Base-by-base conservation (phyloP, 2,888 invertebrate genomes). In the Apamea crenata region DNA sequence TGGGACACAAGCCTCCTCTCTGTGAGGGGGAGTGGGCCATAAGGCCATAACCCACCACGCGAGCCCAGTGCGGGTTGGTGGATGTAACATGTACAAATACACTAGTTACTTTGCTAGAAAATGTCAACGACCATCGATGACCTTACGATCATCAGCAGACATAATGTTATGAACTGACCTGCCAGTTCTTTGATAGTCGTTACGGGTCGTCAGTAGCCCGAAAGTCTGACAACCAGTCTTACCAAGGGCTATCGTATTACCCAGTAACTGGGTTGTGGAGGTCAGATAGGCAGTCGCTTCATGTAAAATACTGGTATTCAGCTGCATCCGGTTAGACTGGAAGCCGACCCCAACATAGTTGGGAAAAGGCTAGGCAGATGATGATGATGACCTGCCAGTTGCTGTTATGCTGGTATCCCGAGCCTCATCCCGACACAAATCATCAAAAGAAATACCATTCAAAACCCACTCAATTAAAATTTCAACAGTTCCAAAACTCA, bases 401-500 rank as follows among this genome's bases (percentile, higher is more conserved):
- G 6, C 6, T 36, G 0, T n/a, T 18, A 1, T n/a, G 16, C 1
- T 29, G 18, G 16, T 53, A 47, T 56, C 5, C 21, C 7, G 2
- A 71, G 10, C 5, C 32, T 53, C 50, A 81, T 81, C 71, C 5
- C 0, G 36, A 32, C n/a, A 72, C 8, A 44, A 72, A 47, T 50
- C 82, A 59, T 82, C 82, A 67, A 76, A 78, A n/a, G 53, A 50
- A 50, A 59, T 25, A 65, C 56, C 44, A 32, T 25, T 63, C n/a
- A 69, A 74, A 81, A 16, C 59, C 50, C 36, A 63, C 59, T 82
- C 82, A 82, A 83, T 86, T 63, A 82, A 77, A 73, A 85, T 67
- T 63, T 71, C 63, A 32, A 7, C 36, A 63, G 16, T 10, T 8
- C 10, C 29, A 65, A 44, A 68, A 44, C 12, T 25, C 40, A 1